Conservation (phyloP, 2,888 invertebrate genomes). For the Eupithecia tripunctaria region DNA sequence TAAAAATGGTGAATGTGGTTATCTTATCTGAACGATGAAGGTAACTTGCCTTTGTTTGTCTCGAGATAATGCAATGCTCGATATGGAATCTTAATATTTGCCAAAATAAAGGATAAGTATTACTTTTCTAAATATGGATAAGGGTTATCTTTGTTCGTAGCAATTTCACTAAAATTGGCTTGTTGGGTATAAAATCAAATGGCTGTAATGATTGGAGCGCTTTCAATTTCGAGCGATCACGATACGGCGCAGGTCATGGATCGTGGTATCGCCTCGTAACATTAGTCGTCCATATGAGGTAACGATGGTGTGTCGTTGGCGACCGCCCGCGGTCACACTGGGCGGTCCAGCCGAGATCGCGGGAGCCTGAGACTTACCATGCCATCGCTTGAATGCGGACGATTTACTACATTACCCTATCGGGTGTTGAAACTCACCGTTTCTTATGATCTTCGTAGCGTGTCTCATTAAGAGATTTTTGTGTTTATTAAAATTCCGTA, state of each 20-base stretch:
- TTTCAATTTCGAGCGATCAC: conserved; percentile 54
- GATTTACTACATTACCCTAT: conserved; percentile 26
- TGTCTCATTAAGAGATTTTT: conserved; percentile 22
- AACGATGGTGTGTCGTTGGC: conserved; percentile 37
- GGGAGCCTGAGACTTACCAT: conserved; percentile 45
- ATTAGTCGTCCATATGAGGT: conserved; percentile 52
- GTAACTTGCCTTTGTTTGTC: conserved; percentile 62
- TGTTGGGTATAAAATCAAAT: conserved; percentile 40
- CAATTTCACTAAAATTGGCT: conserved; percentile 37
- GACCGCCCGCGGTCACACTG: conserved; percentile 41
- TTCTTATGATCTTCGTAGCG: conserved; percentile 18
- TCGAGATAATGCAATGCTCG: conserved; percentile 52
- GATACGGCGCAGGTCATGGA: conserved; percentile 49
- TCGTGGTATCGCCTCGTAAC: conserved; percentile 46
- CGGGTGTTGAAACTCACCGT: conserved; percentile 23
- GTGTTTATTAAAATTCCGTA: conserved; percentile 18
- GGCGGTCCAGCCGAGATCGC: conserved; percentile 42
- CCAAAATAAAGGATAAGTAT: conserved; percentile 48
- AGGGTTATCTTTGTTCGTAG: conserved; percentile 28
- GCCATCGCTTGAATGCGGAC: conserved; percentile 37
- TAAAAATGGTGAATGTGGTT: conserved; percentile 41
- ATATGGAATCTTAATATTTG: conserved; percentile 62
- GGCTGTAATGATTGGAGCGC: conserved; percentile 43
- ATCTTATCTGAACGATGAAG: conserved; percentile 45
- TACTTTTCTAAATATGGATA: conserved; percentile 39